phyloP scores from a whole-genome alignment of 2,797 vertebrate species.

The Prionace glauca region DNA sequence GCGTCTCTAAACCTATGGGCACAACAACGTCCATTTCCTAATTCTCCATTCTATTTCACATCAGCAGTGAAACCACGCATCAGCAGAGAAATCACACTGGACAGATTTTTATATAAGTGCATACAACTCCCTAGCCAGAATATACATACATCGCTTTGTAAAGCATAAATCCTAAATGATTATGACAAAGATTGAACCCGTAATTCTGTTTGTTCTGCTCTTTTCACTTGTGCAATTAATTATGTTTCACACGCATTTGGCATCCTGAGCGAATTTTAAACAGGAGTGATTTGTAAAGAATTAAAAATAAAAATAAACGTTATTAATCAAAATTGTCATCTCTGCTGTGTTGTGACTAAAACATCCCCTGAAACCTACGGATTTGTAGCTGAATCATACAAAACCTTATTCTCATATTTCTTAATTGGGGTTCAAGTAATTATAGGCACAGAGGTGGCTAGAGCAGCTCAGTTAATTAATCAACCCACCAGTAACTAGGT shows the following conservation, averaged over 20 bases:
- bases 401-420: conserved; percentile 30
- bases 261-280: conserved; percentile 18
- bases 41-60: neutral
- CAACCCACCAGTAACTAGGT: conserved; percentile 29
- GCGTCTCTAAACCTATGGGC: neutral
- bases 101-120: conserved; percentile 17
- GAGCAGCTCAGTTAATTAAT: conserved; percentile 33
- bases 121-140: conserved; percentile 10
- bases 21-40: neutral
- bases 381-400: conserved; percentile 37
- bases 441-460: conserved; percentile 31
- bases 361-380: conserved; percentile 34
- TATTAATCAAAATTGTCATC: conserved; percentile 38
- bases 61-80: neutral
- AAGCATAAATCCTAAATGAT: conserved; percentile 35
- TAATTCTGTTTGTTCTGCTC: conserved; percentile 39
- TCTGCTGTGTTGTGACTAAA: conserved; percentile 28
- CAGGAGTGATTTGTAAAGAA: conserved; percentile 35
- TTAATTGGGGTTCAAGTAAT: conserved; percentile 34
- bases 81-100: conserved; percentile 15
- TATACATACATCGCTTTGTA: conserved; percentile 33
- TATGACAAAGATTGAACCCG: conserved; percentile 5
- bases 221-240: conserved; percentile 33
- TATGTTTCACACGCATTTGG: conserved; percentile 1
- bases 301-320: conserved; percentile 38